Base-by-base conservation (phyloP, 2,888 invertebrate species). In the Mellilla xanthometata region DNA sequence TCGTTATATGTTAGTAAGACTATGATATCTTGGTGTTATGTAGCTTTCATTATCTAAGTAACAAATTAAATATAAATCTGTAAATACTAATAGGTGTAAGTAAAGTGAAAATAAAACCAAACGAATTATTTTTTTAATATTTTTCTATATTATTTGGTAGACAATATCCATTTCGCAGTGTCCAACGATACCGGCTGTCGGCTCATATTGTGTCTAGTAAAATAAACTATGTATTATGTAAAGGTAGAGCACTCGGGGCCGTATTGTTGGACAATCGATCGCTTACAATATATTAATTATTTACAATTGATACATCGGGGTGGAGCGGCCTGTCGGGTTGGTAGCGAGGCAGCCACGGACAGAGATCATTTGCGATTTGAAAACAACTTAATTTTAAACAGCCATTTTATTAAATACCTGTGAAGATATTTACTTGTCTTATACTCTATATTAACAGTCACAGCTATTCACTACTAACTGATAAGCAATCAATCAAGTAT, bases 101-200 rank as follows among this genome's bases (percentile, higher is more conserved):
- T 59, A 50, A 12, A 0, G n/a, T n/a, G n/a, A n/a, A 57, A 70
- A 62, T 49, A 62, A 72, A 70, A 69, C 49, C 34, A 15, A 15
- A 23, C 8, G 0, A 23, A 8, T 24, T 59, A 65, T 68, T 76
- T 77, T 75, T 72, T 67, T 71, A 75, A 46, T 80, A 76, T 77
- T 81, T n/a, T 71, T 64, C 78, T 82, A 79, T 83, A 83, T 84
- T 82, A 84, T 84, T 84, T 84, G 84, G 84, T 84, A 84, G 81
- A 84, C 73, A 66, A 72, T 72, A 72, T 57, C 45, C 38, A 45
- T 51, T 63, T 76, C 78, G 58, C 52, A 59, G 68, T 68, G 76
- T 80, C 80, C 83, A 84, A 82, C 81, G 76, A 81, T 79, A 81
- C 72, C 51, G 56, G 71, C 66, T 54, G 66, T 64, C 29, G 49